phyloP scores from a whole-genome alignment of 2,888 invertebrate species.

The Pyrrhia umbra region DNA sequence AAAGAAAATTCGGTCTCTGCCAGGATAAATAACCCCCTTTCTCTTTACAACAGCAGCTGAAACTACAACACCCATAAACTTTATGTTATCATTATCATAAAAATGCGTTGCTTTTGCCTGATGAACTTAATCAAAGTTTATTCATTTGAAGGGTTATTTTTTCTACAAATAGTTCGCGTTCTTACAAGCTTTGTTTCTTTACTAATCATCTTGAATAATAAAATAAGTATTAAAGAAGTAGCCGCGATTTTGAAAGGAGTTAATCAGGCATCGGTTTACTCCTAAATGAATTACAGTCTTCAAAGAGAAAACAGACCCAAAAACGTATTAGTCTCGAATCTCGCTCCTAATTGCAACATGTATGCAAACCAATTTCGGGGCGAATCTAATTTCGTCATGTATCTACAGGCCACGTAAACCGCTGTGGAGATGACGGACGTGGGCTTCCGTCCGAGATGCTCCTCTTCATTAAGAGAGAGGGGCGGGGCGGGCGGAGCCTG shows the following conservation, averaged over 20 bases:
- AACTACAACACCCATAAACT: conserved; percentile 55
- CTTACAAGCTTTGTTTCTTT: conserved; percentile 4
- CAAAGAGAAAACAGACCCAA: conserved; percentile 44
- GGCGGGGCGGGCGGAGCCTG: conserved; percentile 68
- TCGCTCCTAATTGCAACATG: conserved; percentile 68
- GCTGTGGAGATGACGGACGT: conserved; percentile 86
- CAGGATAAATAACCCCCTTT: conserved; percentile 40
- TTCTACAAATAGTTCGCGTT: conserved; percentile 6
- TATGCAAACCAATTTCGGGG: conserved; percentile 80
- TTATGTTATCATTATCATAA: conserved; percentile 58
- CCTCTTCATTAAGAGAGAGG: conserved; percentile 86
- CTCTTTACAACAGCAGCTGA: conserved; percentile 33
- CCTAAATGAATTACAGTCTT: conserved; percentile 34
- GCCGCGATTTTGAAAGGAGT: conserved; percentile 8
- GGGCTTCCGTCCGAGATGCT: conserved; percentile 82
- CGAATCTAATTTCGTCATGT: conserved; percentile 82
- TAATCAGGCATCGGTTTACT: conserved; percentile 4
- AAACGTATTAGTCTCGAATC: conserved; percentile 40
- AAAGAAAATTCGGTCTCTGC: conserved; percentile 27
- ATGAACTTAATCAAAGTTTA: conserved; percentile 61
- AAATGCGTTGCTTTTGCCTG: conserved; percentile 39
- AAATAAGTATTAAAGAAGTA: conserved; percentile 10
- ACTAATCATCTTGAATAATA: not conserved
- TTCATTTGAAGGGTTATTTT: conserved; percentile 46
- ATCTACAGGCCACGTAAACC: conserved; percentile 80